These are phyloP conservation scores for Glaucidium brasilianum DNA, from an alignment of 2,113 vertebrate genomes.

Conservation along the genomic window DNA sequence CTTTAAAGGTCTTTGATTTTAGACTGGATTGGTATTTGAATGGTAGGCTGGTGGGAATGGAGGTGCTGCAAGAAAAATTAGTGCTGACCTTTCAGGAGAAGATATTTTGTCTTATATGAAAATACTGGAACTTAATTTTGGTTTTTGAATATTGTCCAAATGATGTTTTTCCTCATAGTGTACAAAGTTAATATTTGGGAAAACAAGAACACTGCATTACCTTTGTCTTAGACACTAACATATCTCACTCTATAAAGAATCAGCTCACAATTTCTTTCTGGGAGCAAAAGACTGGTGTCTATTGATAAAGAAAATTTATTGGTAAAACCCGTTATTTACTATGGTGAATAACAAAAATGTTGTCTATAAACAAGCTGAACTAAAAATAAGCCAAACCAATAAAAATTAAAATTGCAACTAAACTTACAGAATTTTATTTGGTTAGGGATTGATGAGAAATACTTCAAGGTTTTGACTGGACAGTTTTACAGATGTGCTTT, in stretches of 20 bases:
- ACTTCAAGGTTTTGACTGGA: neutral
- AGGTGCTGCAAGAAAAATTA: neutral
- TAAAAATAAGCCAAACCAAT: rapidly evolving
- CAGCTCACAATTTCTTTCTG: neutral
- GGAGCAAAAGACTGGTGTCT: neutral
- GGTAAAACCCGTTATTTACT: neutral
- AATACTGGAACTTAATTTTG: neutral
- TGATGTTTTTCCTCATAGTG: neutral
- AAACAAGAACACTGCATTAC: neutral
- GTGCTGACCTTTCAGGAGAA: neutral
- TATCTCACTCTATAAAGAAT: neutral
- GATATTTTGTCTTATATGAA: neutral
- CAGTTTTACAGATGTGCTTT: neutral
- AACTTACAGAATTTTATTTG: neutral
- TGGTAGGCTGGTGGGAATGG: neutral
- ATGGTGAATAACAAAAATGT: neutral
- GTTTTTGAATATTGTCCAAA: neutral
- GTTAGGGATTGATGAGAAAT: neutral
- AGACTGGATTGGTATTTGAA: rapidly evolving
- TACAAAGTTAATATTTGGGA: neutral
- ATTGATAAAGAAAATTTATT: too few relatives aligned
- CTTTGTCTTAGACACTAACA: neutral
- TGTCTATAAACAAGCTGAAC: neutral
- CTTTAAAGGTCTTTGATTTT: neutral
- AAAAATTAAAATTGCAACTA: neutral